phyloP scores from a whole-genome alignment of 2,888 invertebrate species.

The Megaustenia siamemsis region DNA sequence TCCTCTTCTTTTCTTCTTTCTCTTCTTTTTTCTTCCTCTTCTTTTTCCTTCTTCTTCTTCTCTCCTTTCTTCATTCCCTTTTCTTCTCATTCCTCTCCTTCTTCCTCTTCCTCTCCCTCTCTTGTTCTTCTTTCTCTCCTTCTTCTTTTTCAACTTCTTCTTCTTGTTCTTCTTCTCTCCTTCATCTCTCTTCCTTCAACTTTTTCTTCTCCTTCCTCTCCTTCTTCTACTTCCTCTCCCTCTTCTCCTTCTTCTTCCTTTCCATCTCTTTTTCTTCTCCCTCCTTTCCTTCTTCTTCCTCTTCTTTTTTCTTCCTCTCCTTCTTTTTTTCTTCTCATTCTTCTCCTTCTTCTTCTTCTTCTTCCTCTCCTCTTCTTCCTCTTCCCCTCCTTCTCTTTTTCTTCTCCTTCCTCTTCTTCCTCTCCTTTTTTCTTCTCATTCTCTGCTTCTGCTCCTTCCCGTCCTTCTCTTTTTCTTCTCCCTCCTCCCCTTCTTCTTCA shows the following conservation, averaged over 20 bases:
- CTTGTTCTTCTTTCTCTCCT: slow-evolving; percentile 25
- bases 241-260: too few relatives aligned
- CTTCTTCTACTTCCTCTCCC: too few relatives aligned
- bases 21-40: not conserved
- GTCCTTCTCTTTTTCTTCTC: slow-evolving; percentile 11
- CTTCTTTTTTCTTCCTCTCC: slow-evolving; percentile 30
- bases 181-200: not conserved
- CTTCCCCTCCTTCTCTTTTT: not conserved
- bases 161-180: slow-evolving; percentile 3
- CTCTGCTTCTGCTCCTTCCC: too few relatives aligned
- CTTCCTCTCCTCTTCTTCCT: not conserved
- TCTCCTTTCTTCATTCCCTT: not conserved
- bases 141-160: too few relatives aligned
- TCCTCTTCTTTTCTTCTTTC: not conserved
- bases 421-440: slow-evolving; percentile 12
- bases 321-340: slow-evolving; percentile 34
- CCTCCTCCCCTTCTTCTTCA: slow-evolving; percentile 27
- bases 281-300: slow-evolving; percentile 23
- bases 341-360: too few relatives aligned
- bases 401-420: slow-evolving; percentile 26
- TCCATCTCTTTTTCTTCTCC: too few relatives aligned
- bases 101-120: not conserved
- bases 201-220: too few relatives aligned
- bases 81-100: not conserved
- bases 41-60: not conserved